Conservation (phyloP, 1,140 invertebrate species). For the Drosophila ironensis region DNA sequence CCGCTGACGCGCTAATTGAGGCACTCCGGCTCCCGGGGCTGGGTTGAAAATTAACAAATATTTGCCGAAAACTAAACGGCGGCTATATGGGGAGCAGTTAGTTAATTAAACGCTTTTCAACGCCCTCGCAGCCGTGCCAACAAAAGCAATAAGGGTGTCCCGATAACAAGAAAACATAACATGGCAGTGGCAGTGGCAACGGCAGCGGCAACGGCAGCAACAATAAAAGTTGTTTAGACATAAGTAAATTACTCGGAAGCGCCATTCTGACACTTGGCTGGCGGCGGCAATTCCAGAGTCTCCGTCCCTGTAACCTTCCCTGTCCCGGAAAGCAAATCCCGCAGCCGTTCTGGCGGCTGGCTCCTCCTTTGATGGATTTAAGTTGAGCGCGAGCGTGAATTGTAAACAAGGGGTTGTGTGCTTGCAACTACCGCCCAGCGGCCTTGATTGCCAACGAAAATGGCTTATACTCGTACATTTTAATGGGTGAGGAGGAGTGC, state of each 20-base stretch:
- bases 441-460: too few species aligned
- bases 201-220: conserved; percentile 6
- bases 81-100: conserved; percentile 35
- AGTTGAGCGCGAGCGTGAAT: conserved; percentile 27
- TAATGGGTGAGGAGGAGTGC: too few species aligned
- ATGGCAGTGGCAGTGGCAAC: neutral
- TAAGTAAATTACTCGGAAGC: conserved; percentile 71
- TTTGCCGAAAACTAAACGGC: conserved; percentile 59
- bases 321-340: too few species aligned
- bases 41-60: conserved; percentile 57
- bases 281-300: conserved; percentile 37
- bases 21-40: conserved; percentile 6
- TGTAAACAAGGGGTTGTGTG: conserved; percentile 19
- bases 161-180: conserved; percentile 22
- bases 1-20: conserved; percentile 65
- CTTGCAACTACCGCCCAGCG: neutral
- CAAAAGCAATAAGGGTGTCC: conserved; percentile 2
- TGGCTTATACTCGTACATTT: too few species aligned
- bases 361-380: conserved; percentile 37
- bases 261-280: conserved; percentile 72
- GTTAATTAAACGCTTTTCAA: conserved; percentile 69
- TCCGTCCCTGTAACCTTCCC: too few species aligned
- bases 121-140: conserved; percentile 3
- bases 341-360: too few species aligned
- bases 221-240: conserved; percentile 53